Base-by-base conservation (phyloP, 2,797 vertebrate genomes). In the Menidia menidia region DNA sequence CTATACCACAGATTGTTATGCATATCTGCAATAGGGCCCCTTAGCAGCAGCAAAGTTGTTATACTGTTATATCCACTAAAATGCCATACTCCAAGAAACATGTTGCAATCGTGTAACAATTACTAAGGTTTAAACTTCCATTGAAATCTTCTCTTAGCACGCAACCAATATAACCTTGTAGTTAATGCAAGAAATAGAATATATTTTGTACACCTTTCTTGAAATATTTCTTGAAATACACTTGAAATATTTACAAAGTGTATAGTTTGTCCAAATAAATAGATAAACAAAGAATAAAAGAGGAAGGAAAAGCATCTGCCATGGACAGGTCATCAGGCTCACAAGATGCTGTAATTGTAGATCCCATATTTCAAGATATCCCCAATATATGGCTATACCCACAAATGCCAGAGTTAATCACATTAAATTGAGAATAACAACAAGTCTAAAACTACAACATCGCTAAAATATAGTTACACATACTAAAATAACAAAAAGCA, bases 371-470 rank as follows among this genome's bases (percentile, higher is more conserved):
- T 41, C 45, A 19, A 25, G 18, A 41, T 51, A 44, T 79, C 66
- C 64, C 12, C 13, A 18, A 18, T n/a, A 25, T 39, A 39, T 75
- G 64, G 25, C 25, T 25, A 25, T 73, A 83, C 86, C 75, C 81
- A 77, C 77, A 73, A 78, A 71, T 64, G 80, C 72, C 68, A 50
- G 57, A 55, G 41, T 65, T 83, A 81, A 82, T 91, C 87, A 78
- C 86, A 88, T 87, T 87, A 51, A 80, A 80, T 84, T 73, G 74
- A 85, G 81, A 89, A 81, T 68, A 84, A 82, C 73, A 84, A 75
- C 77, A 71, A 69, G 32, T 48, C 60, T 72, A 71, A 82, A 56
- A 67, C 53, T 61, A 39, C 43, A 35, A 75, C 61, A 60, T 67
- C 84, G 62, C 74, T 65, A 71, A 85, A 25, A 60, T 33, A 75